These are phyloP conservation scores for Ctenosaura bakeri DNA, from an alignment of 2,797 vertebrate species.

Conservation along the genomic window DNA sequence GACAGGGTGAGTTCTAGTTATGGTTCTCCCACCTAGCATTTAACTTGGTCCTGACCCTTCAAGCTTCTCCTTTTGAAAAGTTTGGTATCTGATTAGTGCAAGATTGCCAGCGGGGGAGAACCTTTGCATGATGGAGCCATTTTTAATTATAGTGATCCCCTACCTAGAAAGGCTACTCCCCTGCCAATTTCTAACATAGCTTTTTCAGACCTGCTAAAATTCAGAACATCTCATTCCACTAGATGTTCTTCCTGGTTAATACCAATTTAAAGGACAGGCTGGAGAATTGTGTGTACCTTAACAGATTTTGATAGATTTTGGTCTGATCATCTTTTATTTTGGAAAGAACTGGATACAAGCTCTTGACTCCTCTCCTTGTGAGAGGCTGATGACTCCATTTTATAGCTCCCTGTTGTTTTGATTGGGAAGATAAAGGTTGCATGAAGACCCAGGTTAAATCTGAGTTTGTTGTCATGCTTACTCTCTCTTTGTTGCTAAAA, in stretches of 20 bases:
- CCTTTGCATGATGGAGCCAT: background rate
- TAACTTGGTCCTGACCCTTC: background rate
- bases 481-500: conserved; percentile 27
- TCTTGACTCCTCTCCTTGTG: background rate
- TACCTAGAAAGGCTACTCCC: background rate
- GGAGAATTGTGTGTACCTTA: background rate
- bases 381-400: conserved; percentile 28
- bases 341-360: conserved; percentile 40
- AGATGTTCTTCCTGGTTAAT: background rate
- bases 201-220: background rate
- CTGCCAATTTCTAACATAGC: background rate
- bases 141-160: background rate
- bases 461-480: conserved; percentile 39
- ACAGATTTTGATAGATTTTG: conserved; percentile 18
- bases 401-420: conserved; percentile 14
- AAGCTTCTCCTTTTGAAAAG: background rate
- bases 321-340: background rate
- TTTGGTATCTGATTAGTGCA: background rate
- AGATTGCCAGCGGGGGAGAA: background rate
- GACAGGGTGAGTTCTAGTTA: background rate
- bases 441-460: conserved; percentile 23
- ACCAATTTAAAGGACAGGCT: background rate
- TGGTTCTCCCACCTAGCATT: background rate
- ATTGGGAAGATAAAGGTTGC: conserved; percentile 26
- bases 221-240: background rate